Conservation (phyloP, 2,888 invertebrate species). For the Harpalus rufipes region DNA sequence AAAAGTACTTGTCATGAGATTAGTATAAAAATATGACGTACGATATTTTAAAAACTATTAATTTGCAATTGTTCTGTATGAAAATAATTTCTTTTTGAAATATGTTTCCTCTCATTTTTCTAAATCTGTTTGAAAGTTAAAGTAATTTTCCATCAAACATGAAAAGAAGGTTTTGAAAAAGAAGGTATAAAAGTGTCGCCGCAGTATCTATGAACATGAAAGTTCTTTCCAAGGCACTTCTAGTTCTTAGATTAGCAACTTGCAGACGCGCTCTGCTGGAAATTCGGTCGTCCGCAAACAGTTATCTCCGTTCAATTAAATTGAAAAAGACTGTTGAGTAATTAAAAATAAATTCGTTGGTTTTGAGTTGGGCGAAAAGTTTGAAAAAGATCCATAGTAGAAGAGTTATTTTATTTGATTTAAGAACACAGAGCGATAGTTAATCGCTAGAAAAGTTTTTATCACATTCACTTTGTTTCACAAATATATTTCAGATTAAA, state of each 20-base stretch:
- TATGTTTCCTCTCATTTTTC: background rate
- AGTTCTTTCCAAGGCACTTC: background rate
- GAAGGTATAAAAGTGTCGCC: background rate
- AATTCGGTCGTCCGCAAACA: constrained; percentile 28
- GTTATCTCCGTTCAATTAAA: constrained; percentile 49
- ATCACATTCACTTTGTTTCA: background rate
- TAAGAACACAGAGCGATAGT: constrained; percentile 68
- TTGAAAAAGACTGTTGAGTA: constrained; percentile 54
- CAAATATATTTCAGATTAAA: too few relatives aligned
- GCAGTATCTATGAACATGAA: background rate
- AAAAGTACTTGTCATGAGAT: background rate
- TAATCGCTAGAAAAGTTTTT: constrained; percentile 59
- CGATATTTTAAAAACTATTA: background rate
- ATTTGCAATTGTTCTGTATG: background rate
- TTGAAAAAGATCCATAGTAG: constrained; percentile 30
- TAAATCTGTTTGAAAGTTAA: constrained; percentile 6
- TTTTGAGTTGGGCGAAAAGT: constrained; percentile 52
- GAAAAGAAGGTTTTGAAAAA: background rate
- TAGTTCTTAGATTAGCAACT: background rate
- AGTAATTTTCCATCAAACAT: background rate
- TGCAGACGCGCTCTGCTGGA: constrained; percentile 4
- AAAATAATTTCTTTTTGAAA: background rate
- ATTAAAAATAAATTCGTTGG: constrained; percentile 60
- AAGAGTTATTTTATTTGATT: constrained; percentile 59
- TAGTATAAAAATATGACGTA: background rate